Base-by-base conservation (phyloP, 2,113 vertebrate species). In the Hippolais icterina region DNA sequence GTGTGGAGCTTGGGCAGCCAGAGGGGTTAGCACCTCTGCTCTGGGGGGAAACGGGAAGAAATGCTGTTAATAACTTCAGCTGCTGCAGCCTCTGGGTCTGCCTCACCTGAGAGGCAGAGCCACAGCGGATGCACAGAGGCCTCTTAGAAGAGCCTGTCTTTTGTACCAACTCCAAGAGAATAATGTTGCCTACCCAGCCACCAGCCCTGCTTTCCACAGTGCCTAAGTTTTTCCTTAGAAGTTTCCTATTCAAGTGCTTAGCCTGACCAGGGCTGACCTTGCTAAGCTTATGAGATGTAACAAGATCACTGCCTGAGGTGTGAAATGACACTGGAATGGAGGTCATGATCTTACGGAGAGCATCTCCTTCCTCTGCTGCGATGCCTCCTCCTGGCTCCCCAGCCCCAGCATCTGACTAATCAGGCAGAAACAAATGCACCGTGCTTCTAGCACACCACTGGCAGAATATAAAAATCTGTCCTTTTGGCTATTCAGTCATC, bases 281-380 rank as follows among this genome's bases (percentile, higher is more conserved):
- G 71, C 96, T 95, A 70, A 81, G 94, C 95, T 94, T 94, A 94
- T 81, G 85, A 97, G 94, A 89, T 95, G 89, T 95, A 95, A 97
- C 91, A 94, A 95, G 95, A 96, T 96, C 96, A 95, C 52, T 94
- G 96, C 97, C 96, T 90, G 96, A 96, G 95, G 97, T 97, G 85
- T 84, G 91, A 94, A 95, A 96, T 94, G 96, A 97, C 96, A 95
- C 91, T 91, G 83, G 95, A 83, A 97, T 92, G 91, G 92, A 97
- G 96, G 96, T 96, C 96, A 79, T 31, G 89, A 93, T 95, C 96
- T 95, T 84, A 96, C 20, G 2, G 81, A 66, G 44, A 94, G 78
- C 81, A 71, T 72, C 87, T 95, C 83, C 87, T 71, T 93, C 92
- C 87, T 93, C 86, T 77, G 72, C 83, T 61, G 56, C 23, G 0